Base-by-base conservation (phyloP, 1,140 invertebrate genomes). In the Drosophila parvula region DNA sequence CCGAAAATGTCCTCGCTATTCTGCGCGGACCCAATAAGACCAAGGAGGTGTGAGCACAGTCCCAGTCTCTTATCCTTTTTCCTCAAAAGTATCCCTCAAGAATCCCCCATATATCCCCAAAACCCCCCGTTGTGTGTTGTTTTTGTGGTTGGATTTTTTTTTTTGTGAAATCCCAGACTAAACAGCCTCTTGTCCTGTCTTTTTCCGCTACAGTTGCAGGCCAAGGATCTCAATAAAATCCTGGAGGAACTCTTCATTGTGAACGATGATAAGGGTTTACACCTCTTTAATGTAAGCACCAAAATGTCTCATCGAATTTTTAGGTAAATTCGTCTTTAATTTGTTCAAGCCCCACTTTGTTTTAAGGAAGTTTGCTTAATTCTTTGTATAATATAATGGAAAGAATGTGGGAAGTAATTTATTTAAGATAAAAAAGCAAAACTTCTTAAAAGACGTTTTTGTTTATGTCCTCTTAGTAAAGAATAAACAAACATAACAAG, bases 211-310 rank as follows among this genome's bases (percentile, higher is more conserved):
- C 64, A 86, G 83, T 74, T 71, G 55, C 55, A 65, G 30, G 73
- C 85, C 48, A 64, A 78, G 70, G 74, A 76, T 41, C 36, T 63
- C 40, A 70, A 89, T 28, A 28, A 47, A 16, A 56, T 70, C 48
- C 18, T 88, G 57, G 55, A 38, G 51, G 45, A 68, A n/a, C 55
- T 88, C 58, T 90, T 90, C 47, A 56, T 43, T 62, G 40, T 89
- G 32, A 59, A 55, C 62, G 56, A 78, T 28, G 70, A 76, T 48
- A 9, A 62, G 14, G 86, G 83, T 71, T 75, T 90, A 36, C 64
- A 70, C 43, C 44, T 90, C 40, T 90, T 90, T 55, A 81, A 90
- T 79, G 86, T 90, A 90, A 90, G 86, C 51, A 53, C 32, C 16
- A 22, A 53, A 36, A 22, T 86, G 41, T 34, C 11, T 56, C 41